Base-by-base conservation (phyloP, 1,140 invertebrate species). In the Sitophilus oryzae region DNA sequence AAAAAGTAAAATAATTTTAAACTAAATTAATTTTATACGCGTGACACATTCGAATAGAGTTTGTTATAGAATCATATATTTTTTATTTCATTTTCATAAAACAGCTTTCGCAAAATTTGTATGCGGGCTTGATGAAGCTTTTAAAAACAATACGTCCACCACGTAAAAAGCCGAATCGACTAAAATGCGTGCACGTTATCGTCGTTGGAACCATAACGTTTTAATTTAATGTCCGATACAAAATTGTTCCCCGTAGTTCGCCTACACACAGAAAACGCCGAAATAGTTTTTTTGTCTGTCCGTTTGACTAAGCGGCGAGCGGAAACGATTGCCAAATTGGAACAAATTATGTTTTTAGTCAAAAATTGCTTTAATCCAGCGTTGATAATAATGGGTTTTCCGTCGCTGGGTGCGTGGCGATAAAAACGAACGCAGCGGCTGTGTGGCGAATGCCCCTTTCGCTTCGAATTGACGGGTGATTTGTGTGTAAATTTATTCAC, bases 321-420 rank as follows among this genome's bases (percentile, higher is more conserved):
- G 53, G 53, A 56, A 56, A 56, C 49, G 48, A 56, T 56, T 38
- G 53, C 38, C 45, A 56, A 56, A 56, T 56, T 56, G 53, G 53
- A 56, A 56, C 53, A 56, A 56, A 56, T 55, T 55, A 55, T 36
- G 18, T 48, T 55, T 55, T 55, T 35, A 55, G 52, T 48, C 52
- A 43, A 48, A 55, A 55, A 55, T 55, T 55, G 44, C 52, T 55
- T 55, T 48, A 55, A 55, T 55, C 37, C 38, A 55, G 36, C 52
- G 52, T 55, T 48, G 5, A 48, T 55, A n/a, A n/a, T n/a, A 48
- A 55, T 48, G 38, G 53, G 34, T 56, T 56, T 56, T 56, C 46
- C 47, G 47, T 49, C 47, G 15, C 47, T 23, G 47, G 37, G 5
- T 40, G 38, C 38, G 19, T 14, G 38, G 14, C 14, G 19, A 40